Base-by-base conservation (phyloP, 1,140 invertebrate species). In the Planococcus citri region DNA sequence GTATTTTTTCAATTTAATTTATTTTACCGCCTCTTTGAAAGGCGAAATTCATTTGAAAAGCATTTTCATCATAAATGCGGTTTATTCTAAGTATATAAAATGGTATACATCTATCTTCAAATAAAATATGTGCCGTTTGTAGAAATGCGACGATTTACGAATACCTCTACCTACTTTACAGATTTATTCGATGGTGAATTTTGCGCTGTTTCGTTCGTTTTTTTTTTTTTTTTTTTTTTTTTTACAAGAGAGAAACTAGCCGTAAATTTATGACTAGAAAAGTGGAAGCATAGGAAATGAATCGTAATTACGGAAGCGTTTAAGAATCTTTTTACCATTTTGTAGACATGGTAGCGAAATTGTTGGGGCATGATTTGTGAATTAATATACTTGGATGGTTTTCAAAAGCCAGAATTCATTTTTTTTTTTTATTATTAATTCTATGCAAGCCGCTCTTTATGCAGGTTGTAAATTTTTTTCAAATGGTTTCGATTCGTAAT, bases 281-380 rank as follows among this genome's bases (percentile, higher is more conserved):
- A 51, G n/a, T 51, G 41, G 41, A 51, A 51, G 29, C 4, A n/a
- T 51, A 51, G 41, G 41, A 51, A 51, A 51, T 51, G 41, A 51
- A 51, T 51, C 41, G 41, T 51, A 51, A 51, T 51, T 51, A 51
- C 41, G 41, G 41, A 51, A 51, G 41, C 41, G 41, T 51, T 51
- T 51, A 17, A 14, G 41, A 51, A 51, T 51, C 41, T 51, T 51
- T 51, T 51, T 51, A 20, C 41, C 41, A 51, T 51, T 51, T 51
- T 20, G 41, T 51, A 51, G 41, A 51, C 41, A 51, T 20, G 41
- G n/a, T 51, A 51, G 2, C 17, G 41, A 51, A 51, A 51, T 51
- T 51, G 41, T 20, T 20, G 41, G 41, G 41, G 41, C 41, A 51
- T 51, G n/a, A 51, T 51, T 51, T 51, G 3, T 9, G 41, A 51